phyloP scores from a whole-genome alignment of 2,113 vertebrate genomes.

The Eidolon helvum region DNA sequence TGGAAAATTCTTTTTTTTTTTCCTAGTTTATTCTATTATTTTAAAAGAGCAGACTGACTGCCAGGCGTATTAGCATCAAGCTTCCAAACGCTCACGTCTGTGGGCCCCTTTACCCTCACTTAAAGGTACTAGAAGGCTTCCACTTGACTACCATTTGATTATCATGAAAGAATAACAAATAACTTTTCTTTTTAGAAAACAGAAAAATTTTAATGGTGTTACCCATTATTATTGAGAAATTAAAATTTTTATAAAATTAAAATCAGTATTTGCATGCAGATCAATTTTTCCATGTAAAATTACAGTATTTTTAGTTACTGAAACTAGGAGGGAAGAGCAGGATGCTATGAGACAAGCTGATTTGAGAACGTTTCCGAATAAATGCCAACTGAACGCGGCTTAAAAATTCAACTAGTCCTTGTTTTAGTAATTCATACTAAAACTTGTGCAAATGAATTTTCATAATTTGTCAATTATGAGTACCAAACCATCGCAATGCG shows the following conservation, averaged over 20 bases:
- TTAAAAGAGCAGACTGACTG: not conserved
- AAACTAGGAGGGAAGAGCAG: not conserved
- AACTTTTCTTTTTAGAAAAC: not conserved
- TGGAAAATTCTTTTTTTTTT: not conserved
- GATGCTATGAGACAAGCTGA: not conserved
- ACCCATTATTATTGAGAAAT: not conserved
- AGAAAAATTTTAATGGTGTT: not conserved
- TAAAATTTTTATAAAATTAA: not conserved
- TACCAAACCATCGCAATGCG: not conserved
- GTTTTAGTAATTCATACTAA: not conserved
- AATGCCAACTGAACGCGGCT: not conserved
- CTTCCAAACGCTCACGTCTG: not conserved
- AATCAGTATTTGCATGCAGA: not conserved
- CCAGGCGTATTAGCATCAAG: not conserved
- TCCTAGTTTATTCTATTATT: not conserved
- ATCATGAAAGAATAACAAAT: not conserved
- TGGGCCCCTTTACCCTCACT: not conserved
- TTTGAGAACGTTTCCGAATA: not conserved
- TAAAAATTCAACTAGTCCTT: not conserved
- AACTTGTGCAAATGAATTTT: not conserved
- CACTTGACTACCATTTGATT: not conserved
- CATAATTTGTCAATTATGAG: not conserved
- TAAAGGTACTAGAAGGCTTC: not conserved
- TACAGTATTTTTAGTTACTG: constrained; percentile 36
- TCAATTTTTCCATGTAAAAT: not conserved